Conservation (phyloP, 2,797 vertebrate genomes). For the Mus minutoides region DNA sequence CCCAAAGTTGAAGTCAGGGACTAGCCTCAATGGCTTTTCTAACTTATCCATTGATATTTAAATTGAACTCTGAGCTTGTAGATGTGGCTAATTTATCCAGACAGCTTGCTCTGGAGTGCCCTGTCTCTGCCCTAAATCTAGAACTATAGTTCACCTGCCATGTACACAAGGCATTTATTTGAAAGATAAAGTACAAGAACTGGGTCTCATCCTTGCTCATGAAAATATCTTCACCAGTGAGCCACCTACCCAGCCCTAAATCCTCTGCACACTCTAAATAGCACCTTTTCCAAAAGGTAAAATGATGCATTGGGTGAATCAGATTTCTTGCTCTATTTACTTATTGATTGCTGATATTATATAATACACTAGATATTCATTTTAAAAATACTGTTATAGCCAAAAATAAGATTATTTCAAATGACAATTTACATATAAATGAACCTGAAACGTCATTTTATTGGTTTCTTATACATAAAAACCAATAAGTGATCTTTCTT, state of each 20-base stretch:
- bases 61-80: neutral
- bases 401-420: conserved; percentile 69
- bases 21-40: neutral
- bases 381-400: conserved; percentile 3
- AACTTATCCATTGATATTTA: neutral
- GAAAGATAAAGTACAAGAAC: neutral
- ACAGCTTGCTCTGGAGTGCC: neutral
- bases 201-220: neutral
- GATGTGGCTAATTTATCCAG: neutral
- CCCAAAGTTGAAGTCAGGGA: no score
- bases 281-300: neutral
- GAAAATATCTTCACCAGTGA: neutral
- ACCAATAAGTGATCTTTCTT: conserved; percentile 60
- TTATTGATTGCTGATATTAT: neutral
- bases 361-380: neutral
- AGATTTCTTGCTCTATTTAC: neutral
- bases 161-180: neutral
- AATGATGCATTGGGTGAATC: neutral
- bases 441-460: conserved; percentile 75
- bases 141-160: neutral
- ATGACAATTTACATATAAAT: conserved; percentile 66
- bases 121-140: neutral
- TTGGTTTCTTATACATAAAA: conserved; percentile 65
- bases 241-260: neutral
- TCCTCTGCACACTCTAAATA: conserved; percentile 9